These are phyloP conservation scores for Schrankia costaestrigalis DNA, from an alignment of 2,888 invertebrate species.

Conservation along the genomic window DNA sequence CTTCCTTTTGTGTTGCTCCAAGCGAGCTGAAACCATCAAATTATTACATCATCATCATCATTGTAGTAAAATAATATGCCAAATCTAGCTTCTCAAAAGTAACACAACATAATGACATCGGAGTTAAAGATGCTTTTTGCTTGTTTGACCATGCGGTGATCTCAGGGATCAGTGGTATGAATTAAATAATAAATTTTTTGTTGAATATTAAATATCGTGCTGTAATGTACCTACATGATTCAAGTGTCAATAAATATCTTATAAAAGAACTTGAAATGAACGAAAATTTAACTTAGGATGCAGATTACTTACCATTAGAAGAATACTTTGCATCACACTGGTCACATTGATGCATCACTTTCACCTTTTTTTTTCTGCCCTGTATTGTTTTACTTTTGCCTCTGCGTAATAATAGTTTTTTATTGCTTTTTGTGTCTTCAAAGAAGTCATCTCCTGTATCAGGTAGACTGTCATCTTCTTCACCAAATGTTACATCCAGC, in stretches of 20 bases:
- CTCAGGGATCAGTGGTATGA: no score
- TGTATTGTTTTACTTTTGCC: conserved; percentile 31
- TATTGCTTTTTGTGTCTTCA: conserved; percentile 29
- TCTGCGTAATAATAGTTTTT: conserved; percentile 16
- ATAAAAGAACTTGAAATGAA: no score
- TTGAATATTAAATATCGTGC: no score
- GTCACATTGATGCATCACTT: conserved; percentile 62
- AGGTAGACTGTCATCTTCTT: conserved; percentile 39
- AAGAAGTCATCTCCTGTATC: conserved; percentile 38
- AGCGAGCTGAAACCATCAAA: conserved; percentile 46
- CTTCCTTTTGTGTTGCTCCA: conserved; percentile 65
- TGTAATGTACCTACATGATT: no score
- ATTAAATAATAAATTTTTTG: no score
- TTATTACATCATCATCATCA: neutral
- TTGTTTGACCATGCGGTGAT: no score
- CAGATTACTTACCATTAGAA: conserved; percentile 50
- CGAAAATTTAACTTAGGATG: no score
- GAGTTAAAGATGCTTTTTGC: no score
- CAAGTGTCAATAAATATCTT: no score
- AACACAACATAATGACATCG: no score
- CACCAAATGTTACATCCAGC: conserved; percentile 42
- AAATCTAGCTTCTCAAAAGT: no score
- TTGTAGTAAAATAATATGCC: no score
- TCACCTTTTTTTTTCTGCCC: conserved; percentile 32
- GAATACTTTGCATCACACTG: conserved; percentile 66